Percentiles rank a stretch among this genome's conserved stretches.
Evolutionary conservation across 2,797 vertebrate genomes (phyloP).

Genomic region (Cyprinodon diabolis): DNA sequence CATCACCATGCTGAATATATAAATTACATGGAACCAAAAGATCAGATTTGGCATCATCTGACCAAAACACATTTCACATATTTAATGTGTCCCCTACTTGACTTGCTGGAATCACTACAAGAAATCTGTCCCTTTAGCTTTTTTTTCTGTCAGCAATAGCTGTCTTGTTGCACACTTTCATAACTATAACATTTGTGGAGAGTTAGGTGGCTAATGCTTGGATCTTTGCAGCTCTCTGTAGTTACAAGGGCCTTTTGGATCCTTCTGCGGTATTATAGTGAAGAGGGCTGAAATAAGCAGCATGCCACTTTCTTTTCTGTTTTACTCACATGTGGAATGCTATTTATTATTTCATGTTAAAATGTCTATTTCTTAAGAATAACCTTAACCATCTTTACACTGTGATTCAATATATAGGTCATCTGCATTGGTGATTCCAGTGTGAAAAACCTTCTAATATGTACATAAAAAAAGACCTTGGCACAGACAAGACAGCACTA

Average conservation of each 20-base stretch:
- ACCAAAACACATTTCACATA: not conserved
- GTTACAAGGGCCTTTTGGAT: too few relatives aligned
- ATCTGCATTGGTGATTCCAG: conserved; percentile 14
- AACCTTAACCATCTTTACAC: not conserved
- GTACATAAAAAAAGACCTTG: conserved; percentile 20
- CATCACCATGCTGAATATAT: not conserved
- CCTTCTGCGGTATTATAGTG: too few relatives aligned
- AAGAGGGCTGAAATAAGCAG: too few relatives aligned
- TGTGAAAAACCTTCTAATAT: conserved; percentile 25
- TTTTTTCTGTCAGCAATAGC: too few relatives aligned
- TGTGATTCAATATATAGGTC: not conserved
- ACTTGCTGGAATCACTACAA: not conserved
- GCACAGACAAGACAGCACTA: conserved; percentile 20
- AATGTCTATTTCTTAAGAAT: not conserved
- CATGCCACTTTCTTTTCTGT: too few relatives aligned
- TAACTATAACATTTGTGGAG: too few relatives aligned
- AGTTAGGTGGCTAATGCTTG: too few relatives aligned
- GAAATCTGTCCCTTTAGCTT: too few relatives aligned
- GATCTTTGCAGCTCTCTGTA: too few relatives aligned
- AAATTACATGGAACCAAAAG: not conserved
- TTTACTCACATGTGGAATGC: too few relatives aligned
- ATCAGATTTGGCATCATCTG: not conserved
- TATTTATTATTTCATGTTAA: not conserved
- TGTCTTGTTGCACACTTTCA: too few relatives aligned
- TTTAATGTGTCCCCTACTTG: not conserved